Percentiles rank a stretch among this genome's conserved stretches.
phyloP scores from a whole-genome alignment of 2,888 invertebrate genomes.

The Pyrrhosoma nymphula region DNA sequence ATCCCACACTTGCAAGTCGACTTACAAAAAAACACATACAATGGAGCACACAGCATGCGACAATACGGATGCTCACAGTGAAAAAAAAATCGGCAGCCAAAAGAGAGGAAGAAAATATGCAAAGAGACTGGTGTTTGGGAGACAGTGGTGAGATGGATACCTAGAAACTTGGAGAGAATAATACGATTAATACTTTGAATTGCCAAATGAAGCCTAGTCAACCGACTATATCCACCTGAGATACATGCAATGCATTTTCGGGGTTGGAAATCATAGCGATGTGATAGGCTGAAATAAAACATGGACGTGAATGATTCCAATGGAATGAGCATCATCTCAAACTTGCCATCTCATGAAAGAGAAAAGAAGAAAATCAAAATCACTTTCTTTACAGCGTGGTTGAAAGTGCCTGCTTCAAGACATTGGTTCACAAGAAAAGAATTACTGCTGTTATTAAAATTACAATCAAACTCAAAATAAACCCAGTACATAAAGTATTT shows the following conservation, averaged over 20 bases:
- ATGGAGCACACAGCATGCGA: slow-evolving; percentile 52
- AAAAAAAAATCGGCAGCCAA: slow-evolving; percentile 50
- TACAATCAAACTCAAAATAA: not conserved
- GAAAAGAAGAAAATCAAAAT: not conserved
- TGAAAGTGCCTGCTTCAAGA: not conserved
- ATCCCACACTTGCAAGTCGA: slow-evolving; percentile 52
- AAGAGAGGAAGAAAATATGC: slow-evolving; percentile 5
- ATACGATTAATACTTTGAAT: not conserved
- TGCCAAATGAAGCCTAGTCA: slow-evolving; percentile 51
- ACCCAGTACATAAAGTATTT: not conserved
- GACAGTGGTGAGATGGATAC: slow-evolving; percentile 29
- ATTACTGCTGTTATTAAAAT: not conserved
- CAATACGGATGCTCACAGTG: slow-evolving; percentile 43
- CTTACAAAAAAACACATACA: slow-evolving; percentile 21
- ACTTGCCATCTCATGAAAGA: not conserved
- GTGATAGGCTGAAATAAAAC: not conserved
- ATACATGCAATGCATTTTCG: not conserved
- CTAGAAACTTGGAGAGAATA: slow-evolving; percentile 55
- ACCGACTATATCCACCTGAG: slow-evolving; percentile 28
- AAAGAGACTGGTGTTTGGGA: slow-evolving; percentile 58
- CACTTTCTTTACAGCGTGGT: not conserved
- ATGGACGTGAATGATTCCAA: not conserved
- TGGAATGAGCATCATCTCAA: not conserved
- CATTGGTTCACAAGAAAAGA: not conserved
- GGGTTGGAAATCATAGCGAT: not conserved